phyloP scores from a whole-genome alignment of 2,113 vertebrate genomes.

The Pseudorasbora parva region DNA sequence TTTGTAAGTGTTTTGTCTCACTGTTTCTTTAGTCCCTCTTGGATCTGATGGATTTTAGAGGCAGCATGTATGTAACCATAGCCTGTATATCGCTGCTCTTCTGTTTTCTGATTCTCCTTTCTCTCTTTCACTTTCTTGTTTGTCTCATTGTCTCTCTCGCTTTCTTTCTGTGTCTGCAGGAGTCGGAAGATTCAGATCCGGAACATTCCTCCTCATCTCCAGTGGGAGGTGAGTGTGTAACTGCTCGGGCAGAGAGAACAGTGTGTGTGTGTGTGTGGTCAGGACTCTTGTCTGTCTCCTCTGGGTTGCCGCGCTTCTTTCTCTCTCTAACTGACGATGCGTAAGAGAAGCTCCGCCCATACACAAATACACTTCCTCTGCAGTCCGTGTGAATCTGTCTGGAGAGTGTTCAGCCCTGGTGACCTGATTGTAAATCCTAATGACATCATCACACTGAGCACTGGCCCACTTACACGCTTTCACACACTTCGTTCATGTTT shows the following conservation, averaged over 20 bases:
- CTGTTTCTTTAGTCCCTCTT: constrained; percentile 8
- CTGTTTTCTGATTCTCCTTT: not conserved
- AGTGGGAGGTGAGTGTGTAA: constrained; percentile 84
- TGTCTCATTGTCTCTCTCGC: constrained; percentile 5
- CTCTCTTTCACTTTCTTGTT: constrained; percentile 20
- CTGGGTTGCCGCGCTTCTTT: not conserved
- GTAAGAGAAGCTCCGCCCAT: not conserved
- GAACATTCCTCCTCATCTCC: constrained; percentile 86
- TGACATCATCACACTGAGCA: constrained; percentile 18
- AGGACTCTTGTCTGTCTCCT: not conserved
- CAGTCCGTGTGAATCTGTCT: constrained; percentile 5
- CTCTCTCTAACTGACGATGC: not conserved
- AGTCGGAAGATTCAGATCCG: constrained; percentile 89
- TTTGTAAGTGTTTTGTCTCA: not conserved
- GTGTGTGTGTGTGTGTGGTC: constrained; percentile 28
- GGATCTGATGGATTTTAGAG: not conserved
- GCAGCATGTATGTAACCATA: not conserved
- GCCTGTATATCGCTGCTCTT: not conserved
- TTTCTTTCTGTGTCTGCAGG: constrained; percentile 66
- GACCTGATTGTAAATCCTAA: constrained; percentile 17
- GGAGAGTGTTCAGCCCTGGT: constrained; percentile 1
- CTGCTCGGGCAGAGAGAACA: not conserved
- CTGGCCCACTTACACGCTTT: constrained; percentile 46
- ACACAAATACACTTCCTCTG: constrained; percentile 3
- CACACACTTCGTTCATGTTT: not conserved